Percentiles rank a stretch among this genome's conserved stretches.
These are phyloP conservation scores for Parnassius orleans DNA, from an alignment of 2,888 invertebrate species.

Conservation along the genomic window DNA sequence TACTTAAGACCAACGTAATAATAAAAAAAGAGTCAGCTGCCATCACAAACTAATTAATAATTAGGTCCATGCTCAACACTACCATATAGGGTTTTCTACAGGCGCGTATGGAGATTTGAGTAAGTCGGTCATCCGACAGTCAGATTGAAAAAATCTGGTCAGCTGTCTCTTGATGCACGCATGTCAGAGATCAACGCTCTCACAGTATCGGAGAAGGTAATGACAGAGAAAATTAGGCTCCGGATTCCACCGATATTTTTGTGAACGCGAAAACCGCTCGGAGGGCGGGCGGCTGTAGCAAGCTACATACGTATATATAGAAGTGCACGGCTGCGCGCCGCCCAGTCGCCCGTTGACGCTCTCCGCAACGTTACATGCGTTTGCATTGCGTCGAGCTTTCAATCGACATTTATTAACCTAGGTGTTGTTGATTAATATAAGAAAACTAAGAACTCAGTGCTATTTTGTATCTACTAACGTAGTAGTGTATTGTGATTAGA, in stretches of 20 bases:
- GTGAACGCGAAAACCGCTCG: slow-evolving; percentile 58
- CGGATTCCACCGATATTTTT: slow-evolving; percentile 76
- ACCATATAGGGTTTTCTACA: slow-evolving; percentile 43
- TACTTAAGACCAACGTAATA: slow-evolving; percentile 19
- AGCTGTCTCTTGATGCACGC: slow-evolving; percentile 59
- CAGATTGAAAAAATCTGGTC: slow-evolving; percentile 60
- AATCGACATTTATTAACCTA: slow-evolving; percentile 9
- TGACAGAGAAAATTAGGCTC: slow-evolving; percentile 75
- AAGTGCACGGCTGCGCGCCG: slow-evolving; percentile 56
- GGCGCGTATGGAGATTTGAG: slow-evolving; percentile 36
- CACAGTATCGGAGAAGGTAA: slow-evolving; percentile 72
- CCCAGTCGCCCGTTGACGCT: slow-evolving; percentile 64
- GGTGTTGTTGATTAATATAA: not conserved
- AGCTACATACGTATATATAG: slow-evolving; percentile 65
- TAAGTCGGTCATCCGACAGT: slow-evolving; percentile 48
- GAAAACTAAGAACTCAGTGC: slow-evolving; percentile 11
- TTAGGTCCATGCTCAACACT: slow-evolving; percentile 16
- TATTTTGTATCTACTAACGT: not conserved
- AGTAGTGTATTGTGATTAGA: slow-evolving; percentile 24
- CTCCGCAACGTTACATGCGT: slow-evolving; percentile 43
- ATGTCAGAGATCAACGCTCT: slow-evolving; percentile 72
- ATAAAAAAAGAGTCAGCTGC: slow-evolving; percentile 16
- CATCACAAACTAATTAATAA: slow-evolving; percentile 20
- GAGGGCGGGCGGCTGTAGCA: slow-evolving; percentile 63
- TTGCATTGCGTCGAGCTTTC: slow-evolving; percentile 23